These are phyloP conservation scores for Mobula hypostoma DNA, from an alignment of 2,113 vertebrate species.

Conservation along the genomic window DNA sequence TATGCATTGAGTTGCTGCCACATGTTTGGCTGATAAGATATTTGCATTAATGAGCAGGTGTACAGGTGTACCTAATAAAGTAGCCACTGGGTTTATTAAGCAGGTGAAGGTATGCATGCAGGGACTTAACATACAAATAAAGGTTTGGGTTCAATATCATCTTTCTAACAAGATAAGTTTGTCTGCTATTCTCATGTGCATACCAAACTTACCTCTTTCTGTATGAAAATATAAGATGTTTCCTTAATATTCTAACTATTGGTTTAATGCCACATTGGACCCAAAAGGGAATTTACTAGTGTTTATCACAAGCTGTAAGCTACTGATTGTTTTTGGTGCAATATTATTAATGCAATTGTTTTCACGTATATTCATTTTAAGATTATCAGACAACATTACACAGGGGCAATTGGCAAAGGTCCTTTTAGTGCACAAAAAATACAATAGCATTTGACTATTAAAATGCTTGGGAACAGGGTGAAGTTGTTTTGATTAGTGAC, in stretches of 20 bases:
- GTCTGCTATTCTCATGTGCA: neutral
- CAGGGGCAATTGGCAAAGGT: neutral
- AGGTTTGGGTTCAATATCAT: neutral
- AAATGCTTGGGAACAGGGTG: neutral
- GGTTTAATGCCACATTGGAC: neutral
- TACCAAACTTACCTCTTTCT: neutral
- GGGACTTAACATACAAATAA: no score
- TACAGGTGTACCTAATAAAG: no score
- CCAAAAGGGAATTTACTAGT: neutral
- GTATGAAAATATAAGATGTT: neutral
- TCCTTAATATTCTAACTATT: no score
- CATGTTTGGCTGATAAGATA: no score
- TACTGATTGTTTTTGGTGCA: neutral
- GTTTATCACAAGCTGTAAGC: neutral
- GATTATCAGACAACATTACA: neutral
- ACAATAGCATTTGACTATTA: neutral
- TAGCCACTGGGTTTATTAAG: no score
- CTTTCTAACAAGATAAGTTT: neutral
- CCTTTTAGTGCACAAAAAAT: neutral
- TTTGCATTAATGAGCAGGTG: no score
- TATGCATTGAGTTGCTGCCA: no score
- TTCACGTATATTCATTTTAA: neutral
- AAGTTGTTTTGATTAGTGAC: neutral
- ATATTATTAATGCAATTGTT: neutral
- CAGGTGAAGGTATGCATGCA: neutral